Base-by-base conservation (phyloP, 2,797 vertebrate species). In the Vultur gryphus region DNA sequence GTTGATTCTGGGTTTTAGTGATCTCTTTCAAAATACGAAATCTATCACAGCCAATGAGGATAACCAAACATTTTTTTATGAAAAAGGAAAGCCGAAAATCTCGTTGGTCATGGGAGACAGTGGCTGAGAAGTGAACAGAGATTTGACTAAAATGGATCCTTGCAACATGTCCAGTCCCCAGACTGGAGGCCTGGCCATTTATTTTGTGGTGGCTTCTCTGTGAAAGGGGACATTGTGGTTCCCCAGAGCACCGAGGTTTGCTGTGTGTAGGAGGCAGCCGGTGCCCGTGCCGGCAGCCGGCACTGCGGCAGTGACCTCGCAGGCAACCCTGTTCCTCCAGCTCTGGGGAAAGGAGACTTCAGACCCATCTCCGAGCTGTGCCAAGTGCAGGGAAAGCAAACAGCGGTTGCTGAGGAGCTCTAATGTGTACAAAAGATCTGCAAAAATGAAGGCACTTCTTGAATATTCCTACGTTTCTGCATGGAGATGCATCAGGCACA, bases 291-390 rank as follows among this genome's bases (percentile, higher is more conserved):
- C 4, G 2, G 25, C 6, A 4, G 39, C 31, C 15, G 16, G 59
- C 3, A 3, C 39, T n/a, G 39, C 1, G 1, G 6, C 78, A 14
- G 20, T 8, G 59, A 39, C 43, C 43, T 26, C 4, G 6, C 24
- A 16, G 62, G 62, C 33, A 44, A 12, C 23, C 33, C 54, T 2
- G 0, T 51, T 52, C 23, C n/a, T 33, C n/a, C 25, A 48, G 57
- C 29, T 62, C n/a, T 3, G 4, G 29, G 66, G 59, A 26, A 15
- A 59, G 33, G 15, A 44, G 23, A 4, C 37, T 48, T 54, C 49
- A 7, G 24, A 54, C 28, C n/a, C 2, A 1, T 19, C 48, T 52
- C 43, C 2, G 7, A 49, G 37, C 59, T 57, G 21, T 17, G 51
- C 19, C 31, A 7, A 41, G 43, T 4, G 3, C 2, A 1, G 25